These are phyloP conservation scores for Hirudo medicinalis DNA, from an alignment of 1,140 invertebrate genomes.

Conservation along the genomic window DNA sequence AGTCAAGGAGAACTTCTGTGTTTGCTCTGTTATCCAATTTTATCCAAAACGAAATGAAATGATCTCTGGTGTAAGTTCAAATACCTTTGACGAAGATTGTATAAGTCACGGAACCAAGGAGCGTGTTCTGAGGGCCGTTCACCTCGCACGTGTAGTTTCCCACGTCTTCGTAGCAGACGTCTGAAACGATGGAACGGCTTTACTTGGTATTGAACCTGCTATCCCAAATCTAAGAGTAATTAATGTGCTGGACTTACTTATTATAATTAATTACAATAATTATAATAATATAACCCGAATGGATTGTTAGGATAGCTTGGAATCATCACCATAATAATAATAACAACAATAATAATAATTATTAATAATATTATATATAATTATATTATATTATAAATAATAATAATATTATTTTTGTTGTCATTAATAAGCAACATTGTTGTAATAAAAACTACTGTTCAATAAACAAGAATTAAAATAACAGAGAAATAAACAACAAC, in stretches of 20 bases:
- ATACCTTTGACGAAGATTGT: conserved; percentile 14
- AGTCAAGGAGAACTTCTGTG: too few relatives aligned
- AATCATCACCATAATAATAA: too few relatives aligned
- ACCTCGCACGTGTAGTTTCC: conserved; percentile 18
- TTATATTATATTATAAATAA: too few relatives aligned
- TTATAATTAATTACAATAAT: not conserved
- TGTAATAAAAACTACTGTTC: not conserved
- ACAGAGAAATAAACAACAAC: not conserved
- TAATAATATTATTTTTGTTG: not conserved
- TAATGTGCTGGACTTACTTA: too few relatives aligned
- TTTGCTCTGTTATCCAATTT: too few relatives aligned
- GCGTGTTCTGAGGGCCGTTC: conserved; percentile 11
- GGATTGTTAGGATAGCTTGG: too few relatives aligned
- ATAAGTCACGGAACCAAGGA: conserved; percentile 6
- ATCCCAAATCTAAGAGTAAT: too few relatives aligned
- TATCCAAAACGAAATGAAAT: too few relatives aligned
- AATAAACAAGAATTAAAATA: not conserved
- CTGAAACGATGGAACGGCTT: not conserved
- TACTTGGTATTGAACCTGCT: not conserved
- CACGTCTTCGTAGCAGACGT: conserved; percentile 3
- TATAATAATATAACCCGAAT: not conserved
- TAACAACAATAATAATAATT: too few relatives aligned
- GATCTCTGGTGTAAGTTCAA: too few relatives aligned
- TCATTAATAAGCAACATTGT: not conserved
- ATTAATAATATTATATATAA: too few relatives aligned